Evolutionary conservation across 2,113 vertebrate genomes (phyloP), one percentile per base, ranked within the genome.

Genomic region (Canis aureus): DNA sequence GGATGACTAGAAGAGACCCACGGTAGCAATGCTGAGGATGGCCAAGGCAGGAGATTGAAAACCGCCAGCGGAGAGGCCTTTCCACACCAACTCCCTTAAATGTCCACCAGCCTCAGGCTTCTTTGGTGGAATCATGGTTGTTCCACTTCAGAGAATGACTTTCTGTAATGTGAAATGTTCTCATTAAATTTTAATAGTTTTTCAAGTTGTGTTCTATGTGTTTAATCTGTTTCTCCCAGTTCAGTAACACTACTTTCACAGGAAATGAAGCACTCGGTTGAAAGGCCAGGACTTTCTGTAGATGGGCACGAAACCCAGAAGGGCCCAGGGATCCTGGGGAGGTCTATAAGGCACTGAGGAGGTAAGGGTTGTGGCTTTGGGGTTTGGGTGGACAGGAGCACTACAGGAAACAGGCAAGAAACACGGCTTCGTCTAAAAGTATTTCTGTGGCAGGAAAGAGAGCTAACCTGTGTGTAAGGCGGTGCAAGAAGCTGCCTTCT

Each of bases 351-450:
- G 4, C 9, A 10, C 11, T 9, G 60, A 49, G 62, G 29, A 80
- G n/a, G 49, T 0, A 0, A 0, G 16, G 12, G 0, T 0, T 11
- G 15, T 5, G 53, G 29, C 1, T 5, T 20, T 0, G 1, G 53
- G 66, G 67, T 43, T 38, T 5, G 7, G 8, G 51, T 8, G 49
- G 20, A 32, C 4, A 49, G 16, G 25, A 20, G 17, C 0, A 27
- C 12, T 2, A 2, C 55, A 20, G 1, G 0, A 7, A 20, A 23
- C 8, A 19, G 59, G 84, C 67, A 11, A 67, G 87, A 8, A 38
- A 83, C 38, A 19, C 9, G 67, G 85, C 64, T 79, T 51, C 84
- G 19, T 6, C 6, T 67, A 1, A 7, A 43, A 62, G 69, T 3
- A 4, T 5, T 51, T 60, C 93, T 27, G 22, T 3, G 64, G 76